A percentile compares a stretch with the other conserved stretches of the same genome.
These are phyloP conservation scores for Chrysomallon squamiferum DNA, from an alignment of 1,140 invertebrate species.

Conservation along the genomic window DNA sequence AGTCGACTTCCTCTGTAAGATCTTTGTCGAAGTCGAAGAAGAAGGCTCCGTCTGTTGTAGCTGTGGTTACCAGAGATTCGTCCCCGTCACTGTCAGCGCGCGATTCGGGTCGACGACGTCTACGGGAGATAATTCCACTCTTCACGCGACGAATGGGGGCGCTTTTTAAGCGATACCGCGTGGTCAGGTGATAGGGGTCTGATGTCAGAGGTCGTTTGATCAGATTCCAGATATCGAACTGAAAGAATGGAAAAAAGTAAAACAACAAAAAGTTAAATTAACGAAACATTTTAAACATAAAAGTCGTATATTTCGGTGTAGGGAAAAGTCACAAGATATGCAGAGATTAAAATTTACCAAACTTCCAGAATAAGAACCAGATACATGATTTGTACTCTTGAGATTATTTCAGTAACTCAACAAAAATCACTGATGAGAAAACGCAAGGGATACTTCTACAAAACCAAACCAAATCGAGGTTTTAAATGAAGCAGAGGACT, in stretches of 20 bases:
- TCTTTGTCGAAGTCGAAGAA: slow-evolving; percentile 27
- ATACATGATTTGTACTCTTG: no score
- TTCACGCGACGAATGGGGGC: slow-evolving; percentile 22
- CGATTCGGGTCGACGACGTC: slow-evolving; percentile 16
- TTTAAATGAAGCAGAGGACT: no score
- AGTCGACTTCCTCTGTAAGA: slow-evolving; percentile 30
- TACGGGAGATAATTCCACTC: slow-evolving; percentile 17
- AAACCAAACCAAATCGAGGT: no score
- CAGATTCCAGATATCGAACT: slow-evolving; percentile 33
- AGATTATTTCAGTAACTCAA: no score
- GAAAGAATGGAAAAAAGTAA: not conserved
- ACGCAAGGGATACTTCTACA: no score
- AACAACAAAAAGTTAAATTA: no score
- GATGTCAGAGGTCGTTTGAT: slow-evolving; percentile 27
- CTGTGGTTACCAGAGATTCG: slow-evolving; percentile 14
- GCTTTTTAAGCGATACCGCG: slow-evolving; percentile 24
- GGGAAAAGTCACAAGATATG: no score
- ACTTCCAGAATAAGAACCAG: no score
- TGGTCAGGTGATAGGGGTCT: slow-evolving; percentile 27
- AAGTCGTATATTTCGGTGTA: no score
- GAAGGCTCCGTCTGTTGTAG: slow-evolving; percentile 1
- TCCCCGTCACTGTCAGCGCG: slow-evolving; percentile 18
- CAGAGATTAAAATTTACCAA: no score
- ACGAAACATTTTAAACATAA: no score
- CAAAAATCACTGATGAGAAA: no score